phyloP scores from a whole-genome alignment of 2,888 invertebrate species.

The Euspilapteryx auroguttella region DNA sequence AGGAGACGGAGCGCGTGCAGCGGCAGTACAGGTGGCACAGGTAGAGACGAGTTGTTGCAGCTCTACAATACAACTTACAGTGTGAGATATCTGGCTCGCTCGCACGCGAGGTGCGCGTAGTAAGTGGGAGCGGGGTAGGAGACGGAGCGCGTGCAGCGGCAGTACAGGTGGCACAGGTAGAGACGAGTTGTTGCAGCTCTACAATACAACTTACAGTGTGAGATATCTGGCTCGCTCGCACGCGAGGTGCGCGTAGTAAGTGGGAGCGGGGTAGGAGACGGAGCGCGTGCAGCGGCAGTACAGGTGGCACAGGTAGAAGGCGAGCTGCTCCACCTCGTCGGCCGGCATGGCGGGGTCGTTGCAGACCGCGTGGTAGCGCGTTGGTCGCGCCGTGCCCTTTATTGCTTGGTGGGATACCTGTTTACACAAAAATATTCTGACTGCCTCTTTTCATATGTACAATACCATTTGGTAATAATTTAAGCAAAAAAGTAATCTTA shows the following conservation, averaged over 20 bases:
- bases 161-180: conserved; percentile 74
- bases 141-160: conserved; percentile 72
- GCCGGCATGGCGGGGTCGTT: conserved; percentile 74
- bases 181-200: conserved; percentile 65
- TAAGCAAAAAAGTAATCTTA: no score
- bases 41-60: conserved; percentile 69
- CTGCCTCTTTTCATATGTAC: no score
- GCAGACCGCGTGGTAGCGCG: conserved; percentile 82
- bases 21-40: conserved; percentile 76
- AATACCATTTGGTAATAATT: no score
- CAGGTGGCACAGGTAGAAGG: conserved; percentile 83
- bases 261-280: conserved; percentile 86
- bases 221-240: conserved; percentile 69
- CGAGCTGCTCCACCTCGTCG: conserved; percentile 76
- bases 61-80: conserved; percentile 59
- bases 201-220: conserved; percentile 35
- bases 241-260: conserved; percentile 86
- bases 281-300: conserved; percentile 82
- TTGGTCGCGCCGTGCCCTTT: conserved; percentile 83
- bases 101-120: conserved; percentile 73
- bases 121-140: conserved; percentile 75
- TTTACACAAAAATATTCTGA: no score
- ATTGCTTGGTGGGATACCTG: conserved; percentile 67
- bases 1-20: conserved; percentile 72
- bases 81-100: conserved; percentile 43